phyloP scores from a whole-genome alignment of 2,113 vertebrate genomes.

The Syngnathus floridae region DNA sequence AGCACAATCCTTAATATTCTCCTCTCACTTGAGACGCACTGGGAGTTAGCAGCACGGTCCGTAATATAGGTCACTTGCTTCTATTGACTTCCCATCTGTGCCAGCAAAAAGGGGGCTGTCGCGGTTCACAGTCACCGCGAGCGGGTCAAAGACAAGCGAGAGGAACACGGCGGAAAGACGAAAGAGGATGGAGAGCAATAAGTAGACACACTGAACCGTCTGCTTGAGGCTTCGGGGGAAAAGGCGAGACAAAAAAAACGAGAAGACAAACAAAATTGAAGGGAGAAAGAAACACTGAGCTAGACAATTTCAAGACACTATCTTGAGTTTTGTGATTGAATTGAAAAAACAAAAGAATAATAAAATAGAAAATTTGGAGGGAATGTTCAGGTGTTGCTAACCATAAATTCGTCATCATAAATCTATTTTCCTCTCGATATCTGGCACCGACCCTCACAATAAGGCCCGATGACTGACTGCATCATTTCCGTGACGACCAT shows the following conservation, averaged over 20 bases:
- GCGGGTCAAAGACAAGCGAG: conserved; percentile 56
- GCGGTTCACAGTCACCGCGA: conserved; percentile 58
- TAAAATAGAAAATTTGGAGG: neutral
- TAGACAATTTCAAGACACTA: neutral
- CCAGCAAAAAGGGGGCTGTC: conserved; percentile 41
- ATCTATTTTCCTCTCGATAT: neutral
- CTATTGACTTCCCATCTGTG: conserved; percentile 72
- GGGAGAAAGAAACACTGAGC: neutral
- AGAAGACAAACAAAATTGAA: neutral
- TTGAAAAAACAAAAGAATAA: neutral
- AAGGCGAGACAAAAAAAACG: neutral
- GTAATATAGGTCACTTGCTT: conserved; percentile 73
- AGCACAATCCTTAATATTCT: conserved; percentile 57
- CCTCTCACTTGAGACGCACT: conserved; percentile 52
- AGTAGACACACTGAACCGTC: conserved; percentile 1
- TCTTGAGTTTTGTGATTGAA: neutral
- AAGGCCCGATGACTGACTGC: conserved; percentile 47
- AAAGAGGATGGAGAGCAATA: conserved; percentile 3
- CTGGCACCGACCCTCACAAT: neutral
- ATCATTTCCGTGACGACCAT: conserved; percentile 53
- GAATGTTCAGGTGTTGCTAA: neutral
- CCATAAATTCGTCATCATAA: neutral
- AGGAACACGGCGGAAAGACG: conserved; percentile 8
- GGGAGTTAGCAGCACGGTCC: conserved; percentile 56
- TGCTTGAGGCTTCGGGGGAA: neutral